A percentile compares a stretch with the other conserved stretches of the same genome.
phyloP scores from a whole-genome alignment of 2,113 vertebrate genomes.

The Bucco capensis region DNA sequence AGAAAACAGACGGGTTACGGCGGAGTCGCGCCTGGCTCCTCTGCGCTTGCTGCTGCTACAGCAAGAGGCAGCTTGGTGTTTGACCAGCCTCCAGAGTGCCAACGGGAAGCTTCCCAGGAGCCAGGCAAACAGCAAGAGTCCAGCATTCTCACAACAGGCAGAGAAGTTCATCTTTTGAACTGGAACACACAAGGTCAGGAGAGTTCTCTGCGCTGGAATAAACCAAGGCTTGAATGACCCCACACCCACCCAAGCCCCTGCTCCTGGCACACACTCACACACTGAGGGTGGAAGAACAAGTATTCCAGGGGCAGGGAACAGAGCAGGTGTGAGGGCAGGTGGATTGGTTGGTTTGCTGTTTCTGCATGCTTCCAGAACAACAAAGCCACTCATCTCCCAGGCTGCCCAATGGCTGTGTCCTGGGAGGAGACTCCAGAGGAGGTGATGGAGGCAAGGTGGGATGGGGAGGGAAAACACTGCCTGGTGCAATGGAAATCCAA shows the following conservation, averaged over 20 bases:
- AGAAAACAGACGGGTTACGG: constrained; percentile 81
- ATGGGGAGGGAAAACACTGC: neutral
- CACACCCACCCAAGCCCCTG: neutral
- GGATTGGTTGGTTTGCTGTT: neutral
- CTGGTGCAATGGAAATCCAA: neutral
- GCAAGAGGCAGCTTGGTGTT: neutral
- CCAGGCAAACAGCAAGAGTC: neutral
- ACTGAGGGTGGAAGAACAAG: neutral
- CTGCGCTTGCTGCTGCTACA: constrained; percentile 41
- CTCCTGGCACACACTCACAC: neutral
- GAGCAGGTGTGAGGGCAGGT: neutral
- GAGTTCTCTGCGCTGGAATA: neutral
- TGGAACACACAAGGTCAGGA: neutral
- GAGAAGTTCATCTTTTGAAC: neutral
- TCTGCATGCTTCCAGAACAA: neutral
- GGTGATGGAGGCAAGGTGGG: neutral
- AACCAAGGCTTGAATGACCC: neutral
- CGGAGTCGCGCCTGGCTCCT: neutral
- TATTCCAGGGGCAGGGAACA: neutral
- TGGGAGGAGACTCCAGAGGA: neutral
- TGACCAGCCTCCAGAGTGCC: neutral
- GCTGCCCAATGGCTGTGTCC: too few species aligned
- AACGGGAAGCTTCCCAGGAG: neutral
- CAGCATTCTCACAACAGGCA: neutral
- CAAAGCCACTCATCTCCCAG: neutral